Evolutionary conservation across 64 coral and sea anemone genomes (phyloP), one percentile per base, ranked within the genome.

Genomic region (Montipora capricornis): DNA sequence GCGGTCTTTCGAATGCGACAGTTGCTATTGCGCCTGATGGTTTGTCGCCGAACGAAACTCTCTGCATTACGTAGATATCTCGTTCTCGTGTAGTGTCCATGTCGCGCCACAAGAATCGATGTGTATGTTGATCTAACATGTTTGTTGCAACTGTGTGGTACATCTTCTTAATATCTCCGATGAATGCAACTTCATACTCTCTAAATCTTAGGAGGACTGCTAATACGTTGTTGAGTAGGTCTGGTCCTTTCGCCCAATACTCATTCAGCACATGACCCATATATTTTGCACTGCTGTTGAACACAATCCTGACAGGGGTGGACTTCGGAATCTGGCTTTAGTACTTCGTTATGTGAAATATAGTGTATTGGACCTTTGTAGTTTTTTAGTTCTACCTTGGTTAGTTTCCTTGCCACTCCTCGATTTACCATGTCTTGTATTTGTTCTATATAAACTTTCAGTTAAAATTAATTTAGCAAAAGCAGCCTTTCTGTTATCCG

Each of bases 371-470:
- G 29, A 37, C 29, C 29, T 37, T 37, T 37, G 29, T 37, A 37
- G 29, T 37, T 37, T 37, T 37, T 37, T 37, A 37, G 29, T 37
- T 37, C 29, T 37, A 37, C 29, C 29, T 37, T 37, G 29, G 29
- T 37, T 37, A 37, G 29, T 37, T 1, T 37, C 29, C 29, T 37
- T 1, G 29, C 29, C 29, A 74, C 71, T 74, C 71, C 71, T 74
- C 71, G 71, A 74, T 74, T 74, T 74, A 92, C 74, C 91, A 92
- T 93, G 19, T 87, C 91, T 62, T 93, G 24, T 61, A 93, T 93
- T 87, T 93, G 91, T 49, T 66, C 69, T 47, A 87, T 10, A 74
- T 93, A 93, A 22, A 78, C 53, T 69, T 84, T 93, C 91, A 10
- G 91, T 93, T 9, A 74, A 93, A 10, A 87, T 48, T 6, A 93